phyloP scores from a whole-genome alignment of 1,140 invertebrate genomes.

The Notospermus geniculatus region DNA sequence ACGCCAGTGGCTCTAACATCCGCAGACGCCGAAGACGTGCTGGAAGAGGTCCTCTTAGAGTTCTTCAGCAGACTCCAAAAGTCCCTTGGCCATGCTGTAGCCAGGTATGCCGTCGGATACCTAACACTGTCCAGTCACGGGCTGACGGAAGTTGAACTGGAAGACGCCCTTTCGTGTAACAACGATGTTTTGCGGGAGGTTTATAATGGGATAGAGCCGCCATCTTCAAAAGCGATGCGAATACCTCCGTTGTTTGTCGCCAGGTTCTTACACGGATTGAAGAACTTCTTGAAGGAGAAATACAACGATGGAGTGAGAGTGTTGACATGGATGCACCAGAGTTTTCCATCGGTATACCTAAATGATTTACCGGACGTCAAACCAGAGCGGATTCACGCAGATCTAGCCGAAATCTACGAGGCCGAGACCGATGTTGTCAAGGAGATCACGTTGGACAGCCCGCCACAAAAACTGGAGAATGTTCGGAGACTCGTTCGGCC shows the following conservation, averaged over 20 bases:
- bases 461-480: no score
- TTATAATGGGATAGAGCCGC: constrained; percentile 12
- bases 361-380: no score
- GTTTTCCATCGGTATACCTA: background rate
- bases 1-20: no score
- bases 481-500: no score
- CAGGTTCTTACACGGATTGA: constrained; percentile 7
- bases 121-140: constrained; percentile 17
- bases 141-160: constrained; percentile 22
- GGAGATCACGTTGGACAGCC: no score
- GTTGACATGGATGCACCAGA: constrained; percentile 12
- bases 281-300: constrained; percentile 5
- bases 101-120: constrained; percentile 1
- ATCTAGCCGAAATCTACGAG: no score
- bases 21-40: background rate
- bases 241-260: constrained; percentile 13
- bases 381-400: no score
- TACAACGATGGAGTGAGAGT: constrained; percentile 8
- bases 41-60: background rate
- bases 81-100: background rate
- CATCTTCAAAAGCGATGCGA: constrained; percentile 1
- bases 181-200: constrained; percentile 25
- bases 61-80: background rate
- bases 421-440: no score
- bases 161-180: constrained; percentile 24